phyloP scores from a whole-genome alignment of 2,113 vertebrate species.

The Trinectes maculatus region DNA sequence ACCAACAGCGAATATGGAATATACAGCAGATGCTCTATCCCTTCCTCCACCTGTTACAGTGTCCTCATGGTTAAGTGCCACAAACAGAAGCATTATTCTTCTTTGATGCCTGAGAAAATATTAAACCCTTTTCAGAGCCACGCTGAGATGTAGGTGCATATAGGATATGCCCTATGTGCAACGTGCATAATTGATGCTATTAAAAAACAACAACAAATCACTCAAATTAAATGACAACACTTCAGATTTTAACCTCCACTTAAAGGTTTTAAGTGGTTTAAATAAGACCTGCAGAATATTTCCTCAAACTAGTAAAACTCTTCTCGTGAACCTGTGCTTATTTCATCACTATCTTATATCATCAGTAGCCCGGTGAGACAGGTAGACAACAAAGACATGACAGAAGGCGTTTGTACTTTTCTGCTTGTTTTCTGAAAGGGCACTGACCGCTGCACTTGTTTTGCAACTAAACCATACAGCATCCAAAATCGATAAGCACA shows the following conservation, averaged over 20 bases:
- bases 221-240: constrained; percentile 3
- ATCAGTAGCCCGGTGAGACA: neutral
- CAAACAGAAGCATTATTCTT: neutral
- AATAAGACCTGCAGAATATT: no score
- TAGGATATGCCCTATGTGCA: neutral
- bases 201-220: neutral
- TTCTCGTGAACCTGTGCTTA: no score
- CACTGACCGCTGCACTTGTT: neutral
- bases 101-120: neutral
- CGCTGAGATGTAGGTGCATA: neutral
- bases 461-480: neutral
- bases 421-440: neutral
- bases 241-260: no score
- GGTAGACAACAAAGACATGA: neutral
- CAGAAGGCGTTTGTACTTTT: neutral
- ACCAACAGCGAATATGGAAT: neutral
- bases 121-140: neutral
- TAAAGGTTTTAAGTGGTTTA: no score
- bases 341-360: no score
- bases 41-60: neutral
- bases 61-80: neutral
- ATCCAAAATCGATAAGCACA: neutral
- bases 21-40: neutral
- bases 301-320: no score
- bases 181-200: neutral